Base-by-base conservation (phyloP, 1,140 invertebrate genomes). In the Oedothorax gibbosus region DNA sequence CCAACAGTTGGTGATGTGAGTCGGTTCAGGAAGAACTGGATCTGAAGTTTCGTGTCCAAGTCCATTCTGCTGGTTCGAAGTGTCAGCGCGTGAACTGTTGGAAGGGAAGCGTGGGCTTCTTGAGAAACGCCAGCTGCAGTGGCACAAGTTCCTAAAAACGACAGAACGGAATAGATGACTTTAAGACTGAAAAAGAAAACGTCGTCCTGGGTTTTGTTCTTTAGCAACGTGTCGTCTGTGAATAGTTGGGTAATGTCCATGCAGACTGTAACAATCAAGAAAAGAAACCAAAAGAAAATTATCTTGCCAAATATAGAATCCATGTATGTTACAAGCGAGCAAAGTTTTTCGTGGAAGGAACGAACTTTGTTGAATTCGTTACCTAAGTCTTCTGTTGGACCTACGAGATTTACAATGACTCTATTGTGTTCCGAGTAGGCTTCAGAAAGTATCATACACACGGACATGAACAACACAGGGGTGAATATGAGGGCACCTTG, bases 171-270 rank as follows among this genome's bases (percentile, higher is more conserved):
- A 81, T 87, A 87, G 10, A 87, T 60, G 4, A 87, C 84, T 18
- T 86, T 86, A 2, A 87, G 73, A 51, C 87, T 87, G 54, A 87
- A 87, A 49, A 73, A 86, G 35, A 87, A 87, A 0, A 86, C 81
- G 14, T 87, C 87, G 50, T 87, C 86, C 21, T 87, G 79, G 12
- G 82, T 72, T 12, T 85, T 85, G n/a, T 86, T 80, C 35, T 86
- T 86, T 11, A 87, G 50, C 51, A 87, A 62, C 14, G 76, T 86
- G 57, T 87, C 86, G 20, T 87, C 86, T 12, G 86, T 87, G 77
- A 87, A 87, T 0, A 87, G 65, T 50, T 87, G 87, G 0, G 87
- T 87, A 7, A 87, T 81, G 53, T 87, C 87, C 69, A 87, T 68
- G 66, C 87, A 87, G 12, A 85, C 84, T 11, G 78, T 82, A 7